Base-by-base conservation (phyloP, 2,113 vertebrate species). In the Danio rerio region DNA sequence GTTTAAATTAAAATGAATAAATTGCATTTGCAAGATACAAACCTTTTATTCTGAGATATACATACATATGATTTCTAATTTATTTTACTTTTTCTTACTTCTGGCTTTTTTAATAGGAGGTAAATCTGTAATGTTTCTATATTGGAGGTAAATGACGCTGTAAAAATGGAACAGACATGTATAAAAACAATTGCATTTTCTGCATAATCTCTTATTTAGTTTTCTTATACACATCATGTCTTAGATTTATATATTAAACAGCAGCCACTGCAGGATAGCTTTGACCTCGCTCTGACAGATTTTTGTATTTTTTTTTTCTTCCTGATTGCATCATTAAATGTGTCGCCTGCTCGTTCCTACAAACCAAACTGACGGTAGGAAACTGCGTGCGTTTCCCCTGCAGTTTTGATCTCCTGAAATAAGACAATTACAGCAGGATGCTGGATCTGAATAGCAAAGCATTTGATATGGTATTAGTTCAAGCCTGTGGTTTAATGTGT, bases 391-490 rank as follows among this genome's bases (percentile, higher is more conserved):
- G 21, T 79, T 85, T 86, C 75, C 61, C 20, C 69, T 63, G 75
- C 21, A 18, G 80, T 50, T 80, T 49, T 73, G 75, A 85, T 85
- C 83, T 77, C 20, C 78, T 72, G 61, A 83, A 85, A 83, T 71
- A 73, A 85, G 53, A 81, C 62, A 87, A 85, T 78, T 21, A 84
- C 59, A 55, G 82, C 50, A 62, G 68, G 71, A 81, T 83, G 52
- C 80, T 2, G 80, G 21, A 84, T 87, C 69, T 81, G 85, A 90
- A 89, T 85, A 84, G 84, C 56, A 87, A 79, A 85, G 84, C 88
- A 87, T 91, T 91, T 90, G 88, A 90, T 89, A 86, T 88, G 83
- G 88, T 80, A 89, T 92, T 91, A 91, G 86, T 84, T 86, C 79
- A 86, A 87, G 84, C 84, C 76, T 88, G 84, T 87, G 82, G 86